Evolutionary conservation across 35 echinoderm and acorn worm species (phyloP), one percentile per base, ranked within the genome.

Genomic region (Diadema setosum): DNA sequence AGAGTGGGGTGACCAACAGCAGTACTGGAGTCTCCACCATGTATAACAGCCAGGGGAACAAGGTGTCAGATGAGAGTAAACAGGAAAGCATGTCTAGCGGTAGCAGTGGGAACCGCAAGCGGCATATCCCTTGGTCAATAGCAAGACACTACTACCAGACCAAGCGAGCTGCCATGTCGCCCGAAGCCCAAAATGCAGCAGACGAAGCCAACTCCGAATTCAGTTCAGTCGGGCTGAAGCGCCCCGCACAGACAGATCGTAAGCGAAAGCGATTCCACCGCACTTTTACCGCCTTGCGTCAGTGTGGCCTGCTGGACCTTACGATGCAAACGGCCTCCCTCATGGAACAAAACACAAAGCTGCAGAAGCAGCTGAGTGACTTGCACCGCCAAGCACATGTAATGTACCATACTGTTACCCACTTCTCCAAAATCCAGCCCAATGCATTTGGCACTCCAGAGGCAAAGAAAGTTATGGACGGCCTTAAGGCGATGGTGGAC

Each of bases 301-400:
- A 97, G 18, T 97, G 94, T 55, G 94, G 94, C 18, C 84, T 97
- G 31, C 58, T 97, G 41, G 94, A 97, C n/a, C 87, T 97, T 29
- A 93, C 94, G 18, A 49, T 97, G 78, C 94, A 97, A 64, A 97
- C 94, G 15, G 94, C 94, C 20, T 81, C 91, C 1, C 75, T 97
- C 20, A 97, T 97, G 87, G 91, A 97, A 63, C 90, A 90, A 75
- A 97, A 89, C 80, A 5, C 52, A 12, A 49, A 86, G 24, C 50
- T 97, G 45, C 86, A 97, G 37, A 81, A 93, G 36, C 86, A 97
- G 49, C 83, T 97, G 7, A 37, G 52, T 24, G 44, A 75, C 18
- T 81, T 97, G 3, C 65, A 84, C 16, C 57, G 55, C 46, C 86
- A 97, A 58, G 93, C 94, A 0, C 59, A 83, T 21, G 31, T 81